Evolutionary conservation across 1,140 invertebrate genomes (phyloP).

Genomic region (Cydia pomonella): DNA sequence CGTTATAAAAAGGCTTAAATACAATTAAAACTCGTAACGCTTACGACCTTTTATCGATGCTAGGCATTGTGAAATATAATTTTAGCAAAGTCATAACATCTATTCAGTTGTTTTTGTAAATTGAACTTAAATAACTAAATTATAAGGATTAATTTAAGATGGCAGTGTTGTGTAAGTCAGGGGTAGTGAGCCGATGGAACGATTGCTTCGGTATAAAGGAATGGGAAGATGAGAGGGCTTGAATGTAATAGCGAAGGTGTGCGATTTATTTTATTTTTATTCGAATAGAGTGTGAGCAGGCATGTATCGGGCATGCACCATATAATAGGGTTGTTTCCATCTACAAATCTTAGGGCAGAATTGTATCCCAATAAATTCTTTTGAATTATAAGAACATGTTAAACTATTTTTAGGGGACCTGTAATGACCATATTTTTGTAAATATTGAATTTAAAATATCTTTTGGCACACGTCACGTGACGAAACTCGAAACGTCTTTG

Average conservation of each 20-base stretch:
- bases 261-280: constrained; percentile 15
- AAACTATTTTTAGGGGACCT: too few species aligned
- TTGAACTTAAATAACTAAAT: background rate
- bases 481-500: too few species aligned
- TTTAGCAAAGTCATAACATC: background rate
- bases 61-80: background rate
- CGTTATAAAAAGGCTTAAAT: background rate
- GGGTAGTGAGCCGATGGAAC: background rate
- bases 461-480: too few species aligned
- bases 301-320: background rate
- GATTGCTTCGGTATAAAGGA: constrained; percentile 7
- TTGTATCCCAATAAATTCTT: too few species aligned
- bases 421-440: too few species aligned
- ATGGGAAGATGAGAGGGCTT: constrained; percentile 14
- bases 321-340: too few species aligned
- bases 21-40: background rate
- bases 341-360: too few species aligned
- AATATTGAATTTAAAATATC: too few species aligned
- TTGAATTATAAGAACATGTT: too few species aligned
- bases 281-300: background rate
- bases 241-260: constrained; percentile 5
- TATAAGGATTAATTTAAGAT: background rate
- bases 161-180: background rate
- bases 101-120: background rate
- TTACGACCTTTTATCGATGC: background rate